Conservation (phyloP, 2,113 vertebrate species). For the Cercocebus atys region DNA sequence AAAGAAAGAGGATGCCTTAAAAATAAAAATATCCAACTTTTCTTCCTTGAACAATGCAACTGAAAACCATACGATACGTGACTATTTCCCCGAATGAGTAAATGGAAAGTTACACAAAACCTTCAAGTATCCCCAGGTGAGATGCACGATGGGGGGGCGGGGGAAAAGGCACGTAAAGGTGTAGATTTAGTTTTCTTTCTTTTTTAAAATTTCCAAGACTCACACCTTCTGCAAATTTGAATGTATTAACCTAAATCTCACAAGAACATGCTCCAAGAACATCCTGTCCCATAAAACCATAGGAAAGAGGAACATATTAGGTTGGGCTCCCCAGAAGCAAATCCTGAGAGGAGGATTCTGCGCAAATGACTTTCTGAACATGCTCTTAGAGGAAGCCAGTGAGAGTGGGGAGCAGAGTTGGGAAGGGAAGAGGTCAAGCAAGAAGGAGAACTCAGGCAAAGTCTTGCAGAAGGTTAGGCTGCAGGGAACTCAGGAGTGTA, state of each 20-base stretch:
- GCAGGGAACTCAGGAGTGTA: neutral
- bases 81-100: neutral
- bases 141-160: neutral
- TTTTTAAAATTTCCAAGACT: neutral
- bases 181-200: neutral
- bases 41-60: neutral
- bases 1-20: neutral
- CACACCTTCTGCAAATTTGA: neutral
- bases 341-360: neutral
- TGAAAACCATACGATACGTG: neutral
- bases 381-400: neutral
- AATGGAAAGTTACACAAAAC: neutral
- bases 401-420: fast-evolving
- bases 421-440: neutral
- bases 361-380: neutral
- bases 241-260: neutral
- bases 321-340: neutral
- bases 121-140: neutral
- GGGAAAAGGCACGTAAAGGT: neutral
- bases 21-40: neutral
- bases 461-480: neutral
- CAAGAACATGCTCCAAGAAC: neutral
- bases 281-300: neutral
- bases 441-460: neutral
- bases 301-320: neutral